Conservation (phyloP, 2,888 invertebrate genomes). For the Cynaeus angustus region DNA sequence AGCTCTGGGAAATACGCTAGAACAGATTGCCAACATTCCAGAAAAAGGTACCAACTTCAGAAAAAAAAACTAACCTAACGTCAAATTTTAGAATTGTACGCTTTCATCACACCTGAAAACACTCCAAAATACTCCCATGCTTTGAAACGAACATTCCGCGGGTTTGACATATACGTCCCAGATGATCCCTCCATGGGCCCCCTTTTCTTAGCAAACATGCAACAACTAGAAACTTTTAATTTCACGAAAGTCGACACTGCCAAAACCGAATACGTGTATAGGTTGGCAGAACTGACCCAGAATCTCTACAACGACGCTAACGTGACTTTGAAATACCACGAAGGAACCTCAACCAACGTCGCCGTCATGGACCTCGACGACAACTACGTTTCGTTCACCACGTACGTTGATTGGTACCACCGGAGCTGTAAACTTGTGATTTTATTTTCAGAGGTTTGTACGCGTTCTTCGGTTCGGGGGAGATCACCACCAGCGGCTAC, state of each 20-base stretch:
- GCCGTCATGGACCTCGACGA: slow-evolving; percentile 80
- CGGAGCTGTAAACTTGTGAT: background rate
- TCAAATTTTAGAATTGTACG: slow-evolving; percentile 65
- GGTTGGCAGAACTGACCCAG: slow-evolving; percentile 64
- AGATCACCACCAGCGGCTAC: slow-evolving; percentile 73
- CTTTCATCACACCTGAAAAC: slow-evolving; percentile 59
- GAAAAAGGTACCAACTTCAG: slow-evolving; percentile 51
- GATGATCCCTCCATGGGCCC: slow-evolving; percentile 64
- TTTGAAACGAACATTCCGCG: slow-evolving; percentile 61
- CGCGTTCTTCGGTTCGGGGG: slow-evolving; percentile 73
- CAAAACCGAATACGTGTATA: slow-evolving; percentile 61
- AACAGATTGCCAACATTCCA: slow-evolving; percentile 72
- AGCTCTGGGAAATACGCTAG: slow-evolving; percentile 74
- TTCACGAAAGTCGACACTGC: slow-evolving; percentile 59
- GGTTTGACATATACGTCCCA: slow-evolving; percentile 67
- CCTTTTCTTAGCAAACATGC: slow-evolving; percentile 63
- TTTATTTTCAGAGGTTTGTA: slow-evolving; percentile 73
- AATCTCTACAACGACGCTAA: slow-evolving; percentile 62
- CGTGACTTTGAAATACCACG: slow-evolving; percentile 63
- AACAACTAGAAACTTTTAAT: slow-evolving; percentile 63
- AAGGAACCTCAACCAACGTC: slow-evolving; percentile 75
- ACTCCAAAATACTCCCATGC: slow-evolving; percentile 59
- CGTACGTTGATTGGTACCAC: slow-evolving; percentile 72
- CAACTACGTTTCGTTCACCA: slow-evolving; percentile 80
- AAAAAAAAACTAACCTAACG: no score